Conservation (phyloP, 2,888 invertebrate species). For the Lithophane socia region DNA sequence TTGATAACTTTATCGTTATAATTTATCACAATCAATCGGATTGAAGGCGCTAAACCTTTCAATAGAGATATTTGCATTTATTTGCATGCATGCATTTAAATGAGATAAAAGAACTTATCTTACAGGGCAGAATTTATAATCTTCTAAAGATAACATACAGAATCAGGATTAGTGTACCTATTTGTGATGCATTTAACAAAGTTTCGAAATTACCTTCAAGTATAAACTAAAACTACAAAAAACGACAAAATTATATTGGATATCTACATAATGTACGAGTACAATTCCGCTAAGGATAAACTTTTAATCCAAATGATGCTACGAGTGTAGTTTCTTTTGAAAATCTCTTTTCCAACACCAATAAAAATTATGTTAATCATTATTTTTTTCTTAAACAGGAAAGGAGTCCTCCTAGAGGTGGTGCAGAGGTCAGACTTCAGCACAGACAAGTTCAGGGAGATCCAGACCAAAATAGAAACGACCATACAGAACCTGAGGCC, state of each 20-base stretch:
- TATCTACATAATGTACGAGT: too few species aligned
- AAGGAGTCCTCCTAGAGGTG: slow-evolving; percentile 95
- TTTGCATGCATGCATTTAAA: neutral
- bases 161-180: neutral
- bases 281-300: too few species aligned
- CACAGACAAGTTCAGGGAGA: slow-evolving; percentile 94
- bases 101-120: neutral
- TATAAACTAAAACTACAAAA: too few species aligned
- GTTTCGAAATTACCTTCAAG: too few species aligned
- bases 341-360: too few species aligned
- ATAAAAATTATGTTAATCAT: too few species aligned
- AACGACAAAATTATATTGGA: too few species aligned
- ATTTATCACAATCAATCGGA: slow-evolving; percentile 1
- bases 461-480: slow-evolving; percentile 94
- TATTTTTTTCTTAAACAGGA: slow-evolving; percentile 86
- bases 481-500: slow-evolving; percentile 95
- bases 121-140: too few species aligned
- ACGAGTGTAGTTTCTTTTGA: too few species aligned
- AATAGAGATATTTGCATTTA: neutral
- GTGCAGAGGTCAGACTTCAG: slow-evolving; percentile 95
- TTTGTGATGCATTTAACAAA: too few species aligned
- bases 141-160: neutral
- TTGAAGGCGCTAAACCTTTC: neutral
- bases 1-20: slow-evolving; percentile 5
- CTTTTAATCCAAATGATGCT: too few species aligned